A percentile compares a stretch with the other conserved stretches of the same genome.
phyloP scores from a whole-genome alignment of 1,140 invertebrate species.

The Hycleus phaleratus region DNA sequence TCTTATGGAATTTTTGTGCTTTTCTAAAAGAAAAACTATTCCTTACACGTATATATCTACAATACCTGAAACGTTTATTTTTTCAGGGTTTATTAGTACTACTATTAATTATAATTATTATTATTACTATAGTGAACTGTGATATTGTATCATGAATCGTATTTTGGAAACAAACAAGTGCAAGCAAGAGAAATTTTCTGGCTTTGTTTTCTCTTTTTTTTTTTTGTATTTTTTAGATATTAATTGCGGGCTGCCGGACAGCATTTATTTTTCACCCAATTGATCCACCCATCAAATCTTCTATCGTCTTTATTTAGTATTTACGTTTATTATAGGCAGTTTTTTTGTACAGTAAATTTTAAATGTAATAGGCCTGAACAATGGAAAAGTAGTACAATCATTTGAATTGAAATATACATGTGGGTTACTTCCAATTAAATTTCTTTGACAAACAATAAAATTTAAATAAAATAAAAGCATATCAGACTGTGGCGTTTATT shows the following conservation, averaged over 20 bases:
- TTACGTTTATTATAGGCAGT: too few relatives aligned
- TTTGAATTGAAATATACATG: constrained; percentile 11
- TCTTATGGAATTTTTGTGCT: constrained; percentile 21
- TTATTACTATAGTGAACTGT: constrained; percentile 35
- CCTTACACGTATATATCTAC: constrained; percentile 10
- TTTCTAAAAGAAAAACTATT: constrained; percentile 21
- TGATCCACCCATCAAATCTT: too few relatives aligned
- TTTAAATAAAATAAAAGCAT: too few relatives aligned
- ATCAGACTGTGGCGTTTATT: too few relatives aligned
- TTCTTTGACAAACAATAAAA: constrained; percentile 1
- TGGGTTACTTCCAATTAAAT: constrained; percentile 20
- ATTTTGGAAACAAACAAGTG: background rate
- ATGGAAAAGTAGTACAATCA: constrained; percentile 17
- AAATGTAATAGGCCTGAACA: too few relatives aligned
- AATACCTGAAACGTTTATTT: constrained; percentile 27
- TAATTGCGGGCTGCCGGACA: constrained; percentile 14
- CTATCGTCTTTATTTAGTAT: background rate
- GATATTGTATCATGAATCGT: constrained; percentile 25
- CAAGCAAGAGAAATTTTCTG: too few relatives aligned
- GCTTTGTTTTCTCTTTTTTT: too few relatives aligned
- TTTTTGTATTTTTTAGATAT: background rate
- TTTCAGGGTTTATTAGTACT: constrained; percentile 17
- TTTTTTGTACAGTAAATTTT: too few relatives aligned
- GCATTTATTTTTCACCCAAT: constrained; percentile 10
- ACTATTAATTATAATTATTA: too few relatives aligned